Evolutionary conservation across 2,888 invertebrate species (phyloP).

Genomic region (Caenorhabditis becei): DNA sequence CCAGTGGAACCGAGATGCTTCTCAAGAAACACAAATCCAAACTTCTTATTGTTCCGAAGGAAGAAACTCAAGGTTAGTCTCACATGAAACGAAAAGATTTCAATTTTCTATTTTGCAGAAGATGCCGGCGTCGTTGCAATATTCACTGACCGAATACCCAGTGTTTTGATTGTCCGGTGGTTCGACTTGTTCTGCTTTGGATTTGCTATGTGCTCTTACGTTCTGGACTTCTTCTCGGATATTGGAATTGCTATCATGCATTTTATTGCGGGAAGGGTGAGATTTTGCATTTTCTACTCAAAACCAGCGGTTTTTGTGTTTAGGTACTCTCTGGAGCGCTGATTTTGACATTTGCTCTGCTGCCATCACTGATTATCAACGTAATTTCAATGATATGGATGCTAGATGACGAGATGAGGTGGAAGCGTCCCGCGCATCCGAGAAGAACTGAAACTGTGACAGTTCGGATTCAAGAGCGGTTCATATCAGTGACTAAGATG

Average conservation of each 20-base stretch:
- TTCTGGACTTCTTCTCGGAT: slow-evolving; percentile 70
- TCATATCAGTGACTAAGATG: slow-evolving; percentile 38
- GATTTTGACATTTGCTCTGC: slow-evolving; percentile 56
- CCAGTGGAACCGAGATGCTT: too few relatives aligned
- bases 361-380: slow-evolving; percentile 72
- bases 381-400: slow-evolving; percentile 69
- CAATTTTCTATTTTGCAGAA: slow-evolving; percentile 36
- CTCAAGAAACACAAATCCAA: slow-evolving; percentile 41
- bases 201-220: slow-evolving; percentile 72
- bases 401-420: slow-evolving; percentile 61
- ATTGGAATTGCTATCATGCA: slow-evolving; percentile 65
- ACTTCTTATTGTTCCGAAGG: neutral
- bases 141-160: slow-evolving; percentile 71
- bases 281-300: too few relatives aligned
- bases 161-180: slow-evolving; percentile 61
- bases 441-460: slow-evolving; percentile 36
- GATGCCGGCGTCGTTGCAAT: slow-evolving; percentile 53
- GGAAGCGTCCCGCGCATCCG: slow-evolving; percentile 32
- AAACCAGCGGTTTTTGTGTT: too few relatives aligned
- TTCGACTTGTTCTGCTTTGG: slow-evolving; percentile 74
- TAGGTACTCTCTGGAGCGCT: slow-evolving; percentile 53
- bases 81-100: neutral
- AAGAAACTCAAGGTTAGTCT: slow-evolving; percentile 21
- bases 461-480: too few relatives aligned
- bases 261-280: slow-evolving; percentile 63